phyloP scores from a whole-genome alignment of 2,113 vertebrate species.

The Rhineura floridana region DNA sequence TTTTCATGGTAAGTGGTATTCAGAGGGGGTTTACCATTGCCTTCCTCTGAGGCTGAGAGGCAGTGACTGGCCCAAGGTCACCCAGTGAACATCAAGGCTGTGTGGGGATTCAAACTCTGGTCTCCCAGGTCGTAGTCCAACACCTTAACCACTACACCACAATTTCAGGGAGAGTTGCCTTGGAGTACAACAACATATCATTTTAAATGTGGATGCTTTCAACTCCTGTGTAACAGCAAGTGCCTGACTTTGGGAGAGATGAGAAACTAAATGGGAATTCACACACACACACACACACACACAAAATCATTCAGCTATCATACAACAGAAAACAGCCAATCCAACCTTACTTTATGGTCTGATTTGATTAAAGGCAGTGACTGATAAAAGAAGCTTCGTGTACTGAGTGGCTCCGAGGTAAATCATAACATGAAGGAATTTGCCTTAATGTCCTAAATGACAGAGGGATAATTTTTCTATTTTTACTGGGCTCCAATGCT shows the following conservation, averaged over 20 bases:
- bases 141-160: too few relatives aligned
- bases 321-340: background rate
- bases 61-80: too few relatives aligned
- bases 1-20: too few relatives aligned
- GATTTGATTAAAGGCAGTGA: background rate
- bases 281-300: background rate
- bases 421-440: background rate
- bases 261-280: background rate
- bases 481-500: background rate
- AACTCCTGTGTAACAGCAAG: background rate
- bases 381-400: background rate
- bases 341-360: background rate
- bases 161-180: background rate
- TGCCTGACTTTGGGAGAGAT: background rate
- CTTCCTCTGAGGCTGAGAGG: too few relatives aligned
- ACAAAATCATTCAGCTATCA: background rate
- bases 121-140: too few relatives aligned
- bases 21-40: too few relatives aligned
- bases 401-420: background rate
- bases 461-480: background rate
- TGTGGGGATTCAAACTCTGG: too few relatives aligned
- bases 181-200: too few relatives aligned
- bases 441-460: background rate
- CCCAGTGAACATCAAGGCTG: too few relatives aligned
- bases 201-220: background rate